These are phyloP conservation scores for Schizopygopsis malacanthus DNA, from an alignment of 2,797 vertebrate species.

Conservation along the genomic window DNA sequence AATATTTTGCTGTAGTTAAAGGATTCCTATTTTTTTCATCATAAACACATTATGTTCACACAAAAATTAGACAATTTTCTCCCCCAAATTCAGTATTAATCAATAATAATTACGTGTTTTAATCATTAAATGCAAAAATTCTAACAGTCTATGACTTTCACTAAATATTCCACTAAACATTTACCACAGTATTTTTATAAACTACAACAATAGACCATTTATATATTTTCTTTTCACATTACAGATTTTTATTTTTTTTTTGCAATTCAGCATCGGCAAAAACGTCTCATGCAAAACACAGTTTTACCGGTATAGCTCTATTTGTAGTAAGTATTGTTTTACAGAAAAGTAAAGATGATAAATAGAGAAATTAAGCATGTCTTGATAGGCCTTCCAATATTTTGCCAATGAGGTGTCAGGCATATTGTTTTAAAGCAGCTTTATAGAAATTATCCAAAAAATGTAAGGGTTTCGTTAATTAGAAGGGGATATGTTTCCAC, in stretches of 20 bases:
- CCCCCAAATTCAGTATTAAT: not conserved
- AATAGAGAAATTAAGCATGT: conserved; percentile 4
- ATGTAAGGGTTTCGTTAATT: not conserved
- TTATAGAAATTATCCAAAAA: not conserved
- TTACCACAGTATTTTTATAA: too few species aligned
- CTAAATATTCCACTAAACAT: too few species aligned
- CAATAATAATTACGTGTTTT: not conserved
- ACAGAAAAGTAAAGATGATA: conserved; percentile 26
- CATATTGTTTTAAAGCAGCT: not conserved
- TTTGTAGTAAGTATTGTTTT: not conserved
- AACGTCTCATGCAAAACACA: too few species aligned
- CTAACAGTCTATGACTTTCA: not conserved
- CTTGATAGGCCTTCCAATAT: conserved; percentile 24
- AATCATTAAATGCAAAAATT: not conserved
- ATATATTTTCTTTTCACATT: not conserved
- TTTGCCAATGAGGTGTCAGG: conserved; percentile 33
- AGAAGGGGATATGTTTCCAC: not conserved
- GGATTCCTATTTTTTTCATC: too few species aligned
- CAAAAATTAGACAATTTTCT: not conserved
- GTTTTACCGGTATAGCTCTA: not conserved
- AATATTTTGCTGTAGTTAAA: not conserved
- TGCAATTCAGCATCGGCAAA: not conserved
- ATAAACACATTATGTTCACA: too few species aligned
- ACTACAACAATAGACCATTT: not conserved
- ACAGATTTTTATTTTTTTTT: not conserved